Evolutionary conservation across 2,888 invertebrate species (phyloP), one percentile per base, ranked within the genome.

Genomic region (Xiphydria camelus): DNA sequence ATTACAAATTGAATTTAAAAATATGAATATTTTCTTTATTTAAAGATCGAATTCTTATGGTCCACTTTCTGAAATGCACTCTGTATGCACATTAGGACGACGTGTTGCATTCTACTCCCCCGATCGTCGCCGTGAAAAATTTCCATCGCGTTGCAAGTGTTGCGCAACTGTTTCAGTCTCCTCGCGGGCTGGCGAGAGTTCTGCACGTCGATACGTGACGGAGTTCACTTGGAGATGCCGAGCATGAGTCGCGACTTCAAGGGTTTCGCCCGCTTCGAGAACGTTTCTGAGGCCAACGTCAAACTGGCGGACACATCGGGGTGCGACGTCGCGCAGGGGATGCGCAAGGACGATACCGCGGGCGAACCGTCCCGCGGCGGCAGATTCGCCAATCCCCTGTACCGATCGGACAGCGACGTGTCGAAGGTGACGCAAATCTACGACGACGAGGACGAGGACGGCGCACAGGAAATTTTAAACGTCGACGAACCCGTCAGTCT

Each of bases 211-310:
- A 25, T 62, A 5, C 49, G 57, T 3, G 55, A 61, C 2, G 50
- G 44, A 14, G 25, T 54, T 15, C 47, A 40, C 4, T 18, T 34
- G 17, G 57, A 55, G 10, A 51, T 53, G 2, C 5, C 40, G 2
- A 57, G 62, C 3, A n/a, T 39, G 0, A 22, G 41, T 0, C 59
- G 57, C 31, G 59, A 62, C 1, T 70, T 68, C 39, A n/a, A n/a
- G n/a, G 52, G 64, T n/a, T 76, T 74, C 34, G 76, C 76, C 2
- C 68, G 73, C 17, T 76, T 75, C 36, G 72, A 75, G 41, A 76
- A 76, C 34, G 35, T 65, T 3, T 32, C 60, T 0, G 75, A 74
- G 26, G 68, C 70, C n/a, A 66, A 59, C 31, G 67, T 74, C 3
- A 63, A 59, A 20, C 56, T 74, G 5, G 57, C 59, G 1, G 50